Conservation (phyloP, 2,888 invertebrate species). For the Taenaris catops region DNA sequence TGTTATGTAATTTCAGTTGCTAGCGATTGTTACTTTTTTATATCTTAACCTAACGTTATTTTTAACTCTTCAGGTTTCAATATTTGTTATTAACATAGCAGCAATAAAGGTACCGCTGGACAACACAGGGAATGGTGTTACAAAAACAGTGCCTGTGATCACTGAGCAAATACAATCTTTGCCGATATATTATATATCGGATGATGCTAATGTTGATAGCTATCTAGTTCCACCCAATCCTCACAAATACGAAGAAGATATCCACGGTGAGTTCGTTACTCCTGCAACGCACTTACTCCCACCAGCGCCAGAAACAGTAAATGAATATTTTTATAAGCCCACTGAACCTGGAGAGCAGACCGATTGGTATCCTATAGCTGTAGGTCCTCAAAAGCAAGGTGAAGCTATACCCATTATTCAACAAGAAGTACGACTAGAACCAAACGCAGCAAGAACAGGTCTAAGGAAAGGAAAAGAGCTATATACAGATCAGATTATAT, state of each 20-base stretch:
- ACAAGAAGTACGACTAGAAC: slow-evolving; percentile 4
- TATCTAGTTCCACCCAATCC: slow-evolving; percentile 53
- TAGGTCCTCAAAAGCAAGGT: slow-evolving; percentile 30
- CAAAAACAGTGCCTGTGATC: slow-evolving; percentile 28
- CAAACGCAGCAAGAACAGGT: slow-evolving; percentile 4
- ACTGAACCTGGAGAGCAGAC: slow-evolving; percentile 47
- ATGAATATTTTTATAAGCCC: slow-evolving; percentile 38
- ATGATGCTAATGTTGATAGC: slow-evolving; percentile 44
- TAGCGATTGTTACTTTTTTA: too few relatives aligned
- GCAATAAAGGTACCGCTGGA: slow-evolving; percentile 58
- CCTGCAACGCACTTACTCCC: slow-evolving; percentile 61
- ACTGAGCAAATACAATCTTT: slow-evolving; percentile 32
- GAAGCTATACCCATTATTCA: slow-evolving; percentile 20
- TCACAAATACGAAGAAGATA: slow-evolving; percentile 39
- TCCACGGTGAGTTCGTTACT: slow-evolving; percentile 37
- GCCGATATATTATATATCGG: slow-evolving; percentile 47
- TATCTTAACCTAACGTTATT: too few relatives aligned
- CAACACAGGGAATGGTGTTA: slow-evolving; percentile 30
- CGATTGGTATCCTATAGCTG: slow-evolving; percentile 64
- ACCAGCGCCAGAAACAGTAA: slow-evolving; percentile 37
- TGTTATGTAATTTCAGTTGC: too few relatives aligned
- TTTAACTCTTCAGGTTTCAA: slow-evolving; percentile 45
- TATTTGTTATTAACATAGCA: slow-evolving; percentile 35
- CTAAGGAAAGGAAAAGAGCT: slow-evolving; percentile 34
- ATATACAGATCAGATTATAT: slow-evolving; percentile 28